A percentile compares a stretch with the other conserved stretches of the same genome.
Conservation (phyloP, 2,113 vertebrate species). For the Onychostoma macrolepis region DNA sequence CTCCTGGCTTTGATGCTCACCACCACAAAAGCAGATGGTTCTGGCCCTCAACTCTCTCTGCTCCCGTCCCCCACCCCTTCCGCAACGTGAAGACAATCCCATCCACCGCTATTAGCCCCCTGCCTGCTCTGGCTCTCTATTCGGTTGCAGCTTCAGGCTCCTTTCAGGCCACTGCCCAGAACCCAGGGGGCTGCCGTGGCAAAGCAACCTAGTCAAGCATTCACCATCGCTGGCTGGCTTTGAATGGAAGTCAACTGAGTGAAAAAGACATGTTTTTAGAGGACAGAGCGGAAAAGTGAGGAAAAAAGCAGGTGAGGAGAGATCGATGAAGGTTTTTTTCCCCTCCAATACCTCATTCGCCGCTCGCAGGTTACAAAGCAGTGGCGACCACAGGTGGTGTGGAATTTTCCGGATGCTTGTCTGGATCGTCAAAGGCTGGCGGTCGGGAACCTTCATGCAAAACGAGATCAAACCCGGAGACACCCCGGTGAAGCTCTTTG, state of each 20-base stretch:
- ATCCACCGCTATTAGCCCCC: constrained; percentile 77
- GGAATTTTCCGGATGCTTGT: constrained; percentile 58
- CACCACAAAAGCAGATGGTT: constrained; percentile 81
- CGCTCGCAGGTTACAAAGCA: constrained; percentile 62
- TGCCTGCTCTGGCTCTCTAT: constrained; percentile 71
- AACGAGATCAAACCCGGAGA: constrained; percentile 66
- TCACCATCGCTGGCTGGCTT: constrained; percentile 73
- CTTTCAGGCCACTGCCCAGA: constrained; percentile 65
- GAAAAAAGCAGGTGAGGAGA: constrained; percentile 65
- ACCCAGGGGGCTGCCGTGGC: constrained; percentile 70
- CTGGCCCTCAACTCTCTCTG: constrained; percentile 68
- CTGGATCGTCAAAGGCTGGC: neutral
- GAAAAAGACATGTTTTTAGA: constrained; percentile 76
- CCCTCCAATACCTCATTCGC: constrained; percentile 66
- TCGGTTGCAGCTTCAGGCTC: constrained; percentile 14
- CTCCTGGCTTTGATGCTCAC: constrained; percentile 79
- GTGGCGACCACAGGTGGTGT: constrained; percentile 65
- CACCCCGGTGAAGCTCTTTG: constrained; percentile 51
- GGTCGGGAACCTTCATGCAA: constrained; percentile 27
- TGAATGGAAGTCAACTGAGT: constrained; percentile 77
- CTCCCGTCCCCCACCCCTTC: constrained; percentile 50
- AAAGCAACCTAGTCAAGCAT: constrained; percentile 77
- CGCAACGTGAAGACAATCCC: constrained; percentile 72
- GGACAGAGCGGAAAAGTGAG: constrained; percentile 60
- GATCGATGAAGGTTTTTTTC: constrained; percentile 73